These are phyloP conservation scores for Glossophaga mutica DNA, from an alignment of 2,797 vertebrate species.

Conservation along the genomic window DNA sequence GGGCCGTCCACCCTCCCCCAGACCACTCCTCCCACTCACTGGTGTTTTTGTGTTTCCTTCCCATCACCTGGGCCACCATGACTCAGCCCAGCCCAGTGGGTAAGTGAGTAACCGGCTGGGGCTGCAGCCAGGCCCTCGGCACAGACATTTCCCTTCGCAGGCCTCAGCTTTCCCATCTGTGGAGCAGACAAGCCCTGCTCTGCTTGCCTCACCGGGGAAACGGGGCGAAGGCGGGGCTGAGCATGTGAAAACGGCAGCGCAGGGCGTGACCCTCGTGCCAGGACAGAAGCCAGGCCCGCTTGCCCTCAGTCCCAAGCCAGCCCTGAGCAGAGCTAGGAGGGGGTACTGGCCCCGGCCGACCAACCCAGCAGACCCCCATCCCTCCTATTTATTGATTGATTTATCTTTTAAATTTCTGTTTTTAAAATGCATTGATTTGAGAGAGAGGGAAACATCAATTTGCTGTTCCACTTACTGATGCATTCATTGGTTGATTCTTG, in stretches of 20 bases:
- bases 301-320: not conserved
- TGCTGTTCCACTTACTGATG: not conserved
- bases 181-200: not conserved
- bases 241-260: not conserved
- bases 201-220: not conserved
- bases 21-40: not conserved
- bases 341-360: not conserved
- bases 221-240: not conserved
- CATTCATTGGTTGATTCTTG: not conserved
- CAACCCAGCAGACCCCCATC: not conserved
- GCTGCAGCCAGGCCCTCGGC: conserved; percentile 43
- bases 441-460: not conserved
- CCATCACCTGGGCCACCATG: conserved; percentile 65
- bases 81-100: conserved; percentile 40
- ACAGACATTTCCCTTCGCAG: conserved; percentile 39
- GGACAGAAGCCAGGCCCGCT: not conserved
- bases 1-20: not conserved
- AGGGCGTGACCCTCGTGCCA: not conserved
- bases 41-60: conserved; percentile 52
- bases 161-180: conserved; percentile 55
- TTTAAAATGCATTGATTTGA: not conserved
- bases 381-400: not conserved
- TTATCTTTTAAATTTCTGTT: not conserved
- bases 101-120: conserved; percentile 50
- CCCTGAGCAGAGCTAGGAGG: not conserved